Percentiles rank a stretch among this genome's conserved stretches.
These are phyloP conservation scores for Malurus leucopterus DNA, from an alignment of 2,797 vertebrate genomes.

Conservation along the genomic window DNA sequence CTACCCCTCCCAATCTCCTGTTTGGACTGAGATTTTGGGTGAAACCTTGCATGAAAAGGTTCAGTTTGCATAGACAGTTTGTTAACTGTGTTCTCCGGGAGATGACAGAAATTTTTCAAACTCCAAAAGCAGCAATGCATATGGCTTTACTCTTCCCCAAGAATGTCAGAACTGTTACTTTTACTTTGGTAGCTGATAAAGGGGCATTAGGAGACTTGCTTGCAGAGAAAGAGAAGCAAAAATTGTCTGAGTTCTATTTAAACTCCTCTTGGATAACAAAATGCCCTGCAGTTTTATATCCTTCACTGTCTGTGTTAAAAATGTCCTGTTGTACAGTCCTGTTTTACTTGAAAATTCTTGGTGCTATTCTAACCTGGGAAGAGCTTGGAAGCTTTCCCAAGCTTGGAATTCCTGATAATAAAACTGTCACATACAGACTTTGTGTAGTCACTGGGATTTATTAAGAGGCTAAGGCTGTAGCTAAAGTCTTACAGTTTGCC, in stretches of 20 bases:
- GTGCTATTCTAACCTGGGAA: background rate
- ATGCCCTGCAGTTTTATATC: background rate
- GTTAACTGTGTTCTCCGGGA: background rate
- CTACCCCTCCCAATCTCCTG: accelerated
- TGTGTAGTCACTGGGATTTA: background rate
- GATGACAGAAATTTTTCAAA: background rate
- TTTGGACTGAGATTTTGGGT: background rate
- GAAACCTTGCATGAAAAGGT: background rate
- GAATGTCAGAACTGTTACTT: background rate
- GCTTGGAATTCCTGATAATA: background rate
- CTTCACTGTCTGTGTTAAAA: background rate
- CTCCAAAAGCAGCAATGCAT: background rate
- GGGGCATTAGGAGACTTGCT: background rate
- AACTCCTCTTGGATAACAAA: background rate
- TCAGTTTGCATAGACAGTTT: background rate
- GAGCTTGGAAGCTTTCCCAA: background rate
- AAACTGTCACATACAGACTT: background rate
- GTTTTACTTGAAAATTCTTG: background rate
- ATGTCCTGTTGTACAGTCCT: background rate
- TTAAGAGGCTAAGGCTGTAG: background rate
- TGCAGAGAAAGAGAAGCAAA: background rate
- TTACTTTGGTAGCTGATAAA: background rate
- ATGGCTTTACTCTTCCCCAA: background rate
- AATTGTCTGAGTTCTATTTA: background rate
- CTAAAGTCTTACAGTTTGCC: background rate